Evolutionary conservation across 2,888 invertebrate species (phyloP), one percentile per base, ranked within the genome.

Genomic region (Lithosia quadra): DNA sequence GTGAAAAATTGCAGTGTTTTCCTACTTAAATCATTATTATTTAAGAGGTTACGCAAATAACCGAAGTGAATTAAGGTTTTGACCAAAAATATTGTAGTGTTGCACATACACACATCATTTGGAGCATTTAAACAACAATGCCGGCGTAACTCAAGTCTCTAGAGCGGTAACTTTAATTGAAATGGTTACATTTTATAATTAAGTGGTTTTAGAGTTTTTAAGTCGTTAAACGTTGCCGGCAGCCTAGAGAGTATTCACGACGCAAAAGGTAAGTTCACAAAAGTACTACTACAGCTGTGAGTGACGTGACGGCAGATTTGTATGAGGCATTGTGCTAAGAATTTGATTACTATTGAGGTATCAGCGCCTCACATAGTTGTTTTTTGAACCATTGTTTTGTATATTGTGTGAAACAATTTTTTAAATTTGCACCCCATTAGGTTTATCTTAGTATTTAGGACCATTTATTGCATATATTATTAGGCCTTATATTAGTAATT

Each of bases 81-180:
- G n/a, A n/a, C n/a, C n/a, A n/a, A n/a, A n/a, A 43, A 36, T 36
- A 36, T 36, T 36, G 13, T 36, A 43, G 43, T 43, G 7, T 43
- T 43, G 8, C 43, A 43, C 13, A 4, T 43, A 18, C 18, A 18
- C 43, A 43, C 43, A 18, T 43, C 18, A 5, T 49, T 49, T 49
- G 7, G n/a, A 9, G 49, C 8, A 7, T 43, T 43, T 43, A 28
- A 28, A 28, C 28, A 28, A 28, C 5, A 28, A 28, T 28, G 8
- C n/a, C 49, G n/a, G 49, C 8, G 18, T 49, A 49, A 49, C n/a
- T 49, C 9, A 49, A 49, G n/a, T n/a, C 49, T n/a, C 49, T 49
- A 49, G n/a, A 49, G 49, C 49, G 49, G n/a, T 58, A 28, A 18
- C 58, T 33, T 28, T 58, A 36, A 58, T 58, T 49, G n/a, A 49